Base-by-base conservation (phyloP, 1,140 invertebrate genomes). In the Cherax destructor region DNA sequence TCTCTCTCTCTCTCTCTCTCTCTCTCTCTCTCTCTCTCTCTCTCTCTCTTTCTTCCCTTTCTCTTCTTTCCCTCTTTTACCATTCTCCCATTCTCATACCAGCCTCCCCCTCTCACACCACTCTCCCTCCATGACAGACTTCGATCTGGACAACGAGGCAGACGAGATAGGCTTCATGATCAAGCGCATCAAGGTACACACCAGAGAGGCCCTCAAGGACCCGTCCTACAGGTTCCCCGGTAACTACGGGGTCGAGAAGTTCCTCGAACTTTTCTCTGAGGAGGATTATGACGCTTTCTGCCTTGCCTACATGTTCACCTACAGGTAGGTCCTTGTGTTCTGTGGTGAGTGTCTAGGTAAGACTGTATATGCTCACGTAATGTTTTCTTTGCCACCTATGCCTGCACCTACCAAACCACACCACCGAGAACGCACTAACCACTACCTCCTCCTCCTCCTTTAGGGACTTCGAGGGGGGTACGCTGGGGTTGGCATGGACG, bases 271-370 rank as follows among this genome's bases (percentile, higher is more conserved):
- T 61, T 99, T 99, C 95, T 98, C 98, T 93, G 98, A 99, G 96
- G 97, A 99, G 94, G 98, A 99, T 94, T 99, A 99, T 94, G 98
- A 99, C 94, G 97, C 98, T 21, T 99, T 99, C 95, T 99, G 99
- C 94, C 95, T 99, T 94, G 99, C 99, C 69, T 99, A 99, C 94
- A 99, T 99, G 97, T 99, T 99, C 94, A 99, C 99, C 4, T 99
- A 99, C 95, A 95, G 92, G 92, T 91, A 87, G 9, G 86, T 30
- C 41, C 18, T 41, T 24, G 30, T 41, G 30, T 41, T 41, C 30
- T 41, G 30, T 41, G 30, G 30, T 2, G 30, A 41, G 30, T 41
- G 30, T 41, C 30, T 41, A 41, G 30, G 18, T 65, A 18, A 18
- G 61, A 65, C 5, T 18, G 61, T 65, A 18, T 65, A 13, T 65